Percentiles rank a stretch among this genome's conserved stretches.
phyloP scores from a whole-genome alignment of 92 coral and sea anemone species.

The Pocillopora meandrina region DNA sequence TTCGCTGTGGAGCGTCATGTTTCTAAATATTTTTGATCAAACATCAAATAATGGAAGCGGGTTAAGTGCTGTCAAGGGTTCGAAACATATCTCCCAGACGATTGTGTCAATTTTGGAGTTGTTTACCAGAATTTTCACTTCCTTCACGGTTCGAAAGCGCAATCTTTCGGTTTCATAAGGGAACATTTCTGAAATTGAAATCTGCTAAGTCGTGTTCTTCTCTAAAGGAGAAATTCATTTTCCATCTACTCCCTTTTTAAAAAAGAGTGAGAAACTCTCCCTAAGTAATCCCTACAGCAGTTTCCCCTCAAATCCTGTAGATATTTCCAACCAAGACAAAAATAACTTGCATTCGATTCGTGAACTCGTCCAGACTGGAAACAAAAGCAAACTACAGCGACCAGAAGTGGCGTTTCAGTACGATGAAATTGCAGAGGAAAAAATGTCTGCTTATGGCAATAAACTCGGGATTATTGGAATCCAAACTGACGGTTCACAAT shows the following conservation, averaged over 20 bases:
- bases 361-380: neutral
- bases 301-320: neutral
- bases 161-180: too few relatives aligned
- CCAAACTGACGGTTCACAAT: too few relatives aligned
- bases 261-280: neutral
- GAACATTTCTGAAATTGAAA: neutral
- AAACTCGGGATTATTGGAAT: neutral
- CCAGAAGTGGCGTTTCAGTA: neutral
- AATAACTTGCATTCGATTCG: too few relatives aligned
- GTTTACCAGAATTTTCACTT: too few relatives aligned
- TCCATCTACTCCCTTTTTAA: neutral
- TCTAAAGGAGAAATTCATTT: neutral
- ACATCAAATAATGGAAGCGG: too few relatives aligned
- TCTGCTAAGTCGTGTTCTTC: neutral
- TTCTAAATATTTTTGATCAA: too few relatives aligned
- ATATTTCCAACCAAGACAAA: neutral
- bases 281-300: neutral
- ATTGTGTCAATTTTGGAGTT: too few relatives aligned
- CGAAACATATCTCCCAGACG: too few relatives aligned
- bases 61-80: too few relatives aligned
- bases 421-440: constrained; percentile 14
- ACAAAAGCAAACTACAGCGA: neutral
- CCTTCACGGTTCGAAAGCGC: too few relatives aligned
- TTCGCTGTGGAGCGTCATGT: too few relatives aligned
- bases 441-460: neutral